phyloP scores from a whole-genome alignment of 2,797 vertebrate species.

The Eulemur coronatus region DNA sequence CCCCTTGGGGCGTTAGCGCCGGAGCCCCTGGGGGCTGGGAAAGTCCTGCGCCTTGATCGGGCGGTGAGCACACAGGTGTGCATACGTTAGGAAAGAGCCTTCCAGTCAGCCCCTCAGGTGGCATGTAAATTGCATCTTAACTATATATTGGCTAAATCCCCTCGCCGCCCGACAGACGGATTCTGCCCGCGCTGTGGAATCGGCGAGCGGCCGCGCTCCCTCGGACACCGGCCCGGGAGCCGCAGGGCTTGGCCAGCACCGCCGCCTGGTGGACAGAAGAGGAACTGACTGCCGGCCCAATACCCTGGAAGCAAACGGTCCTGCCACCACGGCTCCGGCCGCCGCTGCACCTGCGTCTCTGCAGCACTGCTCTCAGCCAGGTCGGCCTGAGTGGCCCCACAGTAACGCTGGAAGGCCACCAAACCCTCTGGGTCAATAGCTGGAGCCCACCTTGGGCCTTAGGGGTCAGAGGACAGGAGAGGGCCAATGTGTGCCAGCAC shows the following conservation, averaged over 20 bases:
- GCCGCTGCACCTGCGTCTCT: rapidly evolving
- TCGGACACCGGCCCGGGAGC: not conserved
- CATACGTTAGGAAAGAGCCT: not conserved
- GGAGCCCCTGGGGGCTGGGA: not conserved
- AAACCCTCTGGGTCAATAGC: not conserved
- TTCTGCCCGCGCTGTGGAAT: not conserved
- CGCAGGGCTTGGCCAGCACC: not conserved
- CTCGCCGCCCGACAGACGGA: not conserved
- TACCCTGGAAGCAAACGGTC: not conserved
- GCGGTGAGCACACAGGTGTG: not conserved
- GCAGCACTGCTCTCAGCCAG: not conserved
- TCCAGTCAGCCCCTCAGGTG: not conserved
- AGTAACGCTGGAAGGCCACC: not conserved
- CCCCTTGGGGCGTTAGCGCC: not conserved
- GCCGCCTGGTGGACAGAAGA: constrained; percentile 25
- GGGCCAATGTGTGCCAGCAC: not conserved
- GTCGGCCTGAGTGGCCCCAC: too few relatives aligned
- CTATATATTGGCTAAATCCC: not conserved
- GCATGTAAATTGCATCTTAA: not conserved
- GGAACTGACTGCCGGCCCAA: not conserved
- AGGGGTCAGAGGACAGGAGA: not conserved
- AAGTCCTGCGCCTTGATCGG: not conserved
- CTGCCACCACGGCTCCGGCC: not conserved
- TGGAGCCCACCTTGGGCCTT: not conserved
- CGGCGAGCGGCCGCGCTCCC: not conserved